Base-by-base conservation (phyloP, 2,113 vertebrate species). In the Scolopax mira region DNA sequence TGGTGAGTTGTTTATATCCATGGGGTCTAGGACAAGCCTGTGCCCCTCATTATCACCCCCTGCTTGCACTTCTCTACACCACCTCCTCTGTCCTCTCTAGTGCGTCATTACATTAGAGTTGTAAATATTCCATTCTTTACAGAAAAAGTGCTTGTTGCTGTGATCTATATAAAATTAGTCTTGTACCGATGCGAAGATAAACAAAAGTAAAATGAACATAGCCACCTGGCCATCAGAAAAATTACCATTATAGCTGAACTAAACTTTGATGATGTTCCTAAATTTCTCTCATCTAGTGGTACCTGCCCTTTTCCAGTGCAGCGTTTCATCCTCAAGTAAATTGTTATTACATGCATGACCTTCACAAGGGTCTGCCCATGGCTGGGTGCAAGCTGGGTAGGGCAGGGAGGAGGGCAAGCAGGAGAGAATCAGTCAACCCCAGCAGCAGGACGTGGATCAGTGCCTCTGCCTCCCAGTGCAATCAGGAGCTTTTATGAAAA, bases 31-130 rank as follows among this genome's bases (percentile, higher is more conserved):
- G 3, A 6, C n/a, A 60, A 44, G 24, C 22, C 46, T 42, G 49
- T 52, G 31, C 25, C 52, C 58, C n/a, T 30, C 1, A 1, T 5
- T 81, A n/a, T 27, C 33, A 25, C 7, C 19, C 23, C 13, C 8
- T 48, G 15, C 22, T 44, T 52, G 25, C 2, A 2, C n/a, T 71
- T 22, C n/a, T 57, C 41, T 48, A 0, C 1, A 11, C 7, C 18
- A 23, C n/a, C 51, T 78, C 49, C 48, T 22, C 15, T 12, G 28
- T 28, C 11, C 4, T 55, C 41, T 65, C 44, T 7, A 5, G 13
- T 18, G 37, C 46, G 66, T 39, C 37, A 15, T 70, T 54, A 49
- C 1, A 1, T 39, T 58, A 8, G 37, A 54, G 28, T 18, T 8
- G 23, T 9, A 35, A 44, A 12, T 54, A 73, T 10, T 27, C 37